A percentile compares a stretch with the other conserved stretches of the same genome.
These are phyloP conservation scores for Sardinella longiceps DNA, from an alignment of 2,797 vertebrate species.

Conservation along the genomic window DNA sequence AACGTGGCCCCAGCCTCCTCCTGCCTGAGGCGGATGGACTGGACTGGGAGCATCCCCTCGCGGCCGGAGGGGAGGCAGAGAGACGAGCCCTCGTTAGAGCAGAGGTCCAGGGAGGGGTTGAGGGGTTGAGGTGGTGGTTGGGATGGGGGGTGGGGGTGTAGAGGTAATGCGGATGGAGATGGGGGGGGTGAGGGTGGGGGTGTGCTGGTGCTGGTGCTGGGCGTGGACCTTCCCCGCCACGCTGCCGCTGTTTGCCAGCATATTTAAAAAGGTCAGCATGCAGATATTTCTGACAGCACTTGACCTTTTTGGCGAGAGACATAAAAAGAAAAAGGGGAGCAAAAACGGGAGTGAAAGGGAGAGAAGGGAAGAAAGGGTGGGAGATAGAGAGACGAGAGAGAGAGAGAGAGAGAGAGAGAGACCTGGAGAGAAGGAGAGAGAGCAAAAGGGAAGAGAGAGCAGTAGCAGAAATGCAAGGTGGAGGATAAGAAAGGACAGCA, in stretches of 20 bases:
- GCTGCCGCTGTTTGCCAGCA: constrained; percentile 60
- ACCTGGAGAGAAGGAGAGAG: not conserved
- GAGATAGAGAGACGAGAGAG: not conserved
- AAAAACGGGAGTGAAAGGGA: not conserved
- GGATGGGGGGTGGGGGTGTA: constrained; percentile 40
- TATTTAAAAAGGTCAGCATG: constrained; percentile 81
- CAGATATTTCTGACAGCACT: constrained; percentile 81
- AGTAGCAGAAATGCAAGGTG: not conserved
- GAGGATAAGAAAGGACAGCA: not conserved
- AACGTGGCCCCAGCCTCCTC: not conserved
- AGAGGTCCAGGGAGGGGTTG: constrained; percentile 22
- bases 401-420: not conserved
- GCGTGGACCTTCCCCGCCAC: constrained; percentile 34
- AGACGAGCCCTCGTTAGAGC: not conserved
- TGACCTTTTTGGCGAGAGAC: constrained; percentile 74
- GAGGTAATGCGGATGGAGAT: constrained; percentile 28
- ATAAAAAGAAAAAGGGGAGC: constrained; percentile 36
- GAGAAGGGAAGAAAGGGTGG: not conserved
- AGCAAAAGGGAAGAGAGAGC: not conserved
- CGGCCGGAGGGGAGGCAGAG: not conserved
- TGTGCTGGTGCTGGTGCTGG: constrained; percentile 29
- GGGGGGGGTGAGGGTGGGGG: not conserved
- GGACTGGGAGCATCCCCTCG: not conserved
- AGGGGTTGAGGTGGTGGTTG: constrained; percentile 41
- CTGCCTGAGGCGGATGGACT: not conserved